phyloP scores from a whole-genome alignment of 2,888 invertebrate species.

The Keiferia lycopersicella region DNA sequence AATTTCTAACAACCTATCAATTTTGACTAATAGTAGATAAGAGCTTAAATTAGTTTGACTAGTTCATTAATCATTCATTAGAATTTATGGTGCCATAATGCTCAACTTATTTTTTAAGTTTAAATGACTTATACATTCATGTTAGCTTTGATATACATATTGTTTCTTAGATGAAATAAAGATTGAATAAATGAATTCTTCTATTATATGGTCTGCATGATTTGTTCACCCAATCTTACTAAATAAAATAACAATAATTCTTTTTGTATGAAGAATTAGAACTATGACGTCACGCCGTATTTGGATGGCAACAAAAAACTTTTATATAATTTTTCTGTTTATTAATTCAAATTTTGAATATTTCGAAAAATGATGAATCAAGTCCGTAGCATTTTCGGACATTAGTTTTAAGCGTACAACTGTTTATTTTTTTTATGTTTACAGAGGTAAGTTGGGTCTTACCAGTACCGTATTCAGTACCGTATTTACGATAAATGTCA shows the following conservation, averaged over 20 bases:
- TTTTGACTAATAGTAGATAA: neutral
- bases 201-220: neutral
- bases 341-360: too few species aligned
- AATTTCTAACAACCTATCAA: neutral
- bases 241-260: too few species aligned
- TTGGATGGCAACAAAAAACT: too few species aligned
- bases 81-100: constrained; percentile 21
- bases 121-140: constrained; percentile 24
- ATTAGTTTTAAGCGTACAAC: too few species aligned
- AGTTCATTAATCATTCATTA: neutral
- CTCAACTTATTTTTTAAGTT: constrained; percentile 32
- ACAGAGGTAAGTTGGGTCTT: too few species aligned
- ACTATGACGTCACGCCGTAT: too few species aligned
- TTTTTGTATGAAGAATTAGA: too few species aligned
- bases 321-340: too few species aligned
- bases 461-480: too few species aligned
- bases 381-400: too few species aligned
- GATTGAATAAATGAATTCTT: constrained; percentile 81
- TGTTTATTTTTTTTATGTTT: neutral
- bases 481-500: too few species aligned
- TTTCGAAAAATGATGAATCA: too few species aligned
- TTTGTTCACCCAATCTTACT: neutral
- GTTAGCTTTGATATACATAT: constrained; percentile 56
- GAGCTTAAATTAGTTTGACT: constrained; percentile 4
- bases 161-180: constrained; percentile 66